phyloP scores from a whole-genome alignment of 2,113 vertebrate species.

The Tretioscincus oriximinensis region DNA sequence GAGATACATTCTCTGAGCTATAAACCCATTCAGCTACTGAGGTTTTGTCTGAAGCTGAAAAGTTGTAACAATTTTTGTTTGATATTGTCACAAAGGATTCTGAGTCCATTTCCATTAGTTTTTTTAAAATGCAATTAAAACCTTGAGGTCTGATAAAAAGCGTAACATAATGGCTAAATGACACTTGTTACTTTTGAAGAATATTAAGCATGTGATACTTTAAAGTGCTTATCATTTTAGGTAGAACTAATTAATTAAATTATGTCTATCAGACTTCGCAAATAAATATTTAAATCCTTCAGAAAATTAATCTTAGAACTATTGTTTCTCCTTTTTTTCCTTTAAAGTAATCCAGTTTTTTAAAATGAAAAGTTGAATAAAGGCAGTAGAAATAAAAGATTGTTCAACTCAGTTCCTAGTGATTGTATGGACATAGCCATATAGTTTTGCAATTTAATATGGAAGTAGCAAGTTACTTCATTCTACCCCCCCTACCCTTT shows the following conservation, averaged over 20 bases:
- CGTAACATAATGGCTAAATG: constrained; percentile 4
- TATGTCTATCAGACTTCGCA: not conserved
- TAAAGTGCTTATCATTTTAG: constrained; percentile 21
- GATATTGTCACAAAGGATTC: constrained; percentile 11
- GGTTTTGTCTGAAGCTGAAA: not conserved
- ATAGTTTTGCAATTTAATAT: too few relatives aligned
- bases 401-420: too few relatives aligned
- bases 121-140: constrained; percentile 39
- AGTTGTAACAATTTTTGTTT: constrained; percentile 13
- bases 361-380: too few relatives aligned
- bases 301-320: not conserved
- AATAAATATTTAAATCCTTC: not conserved
- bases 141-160: constrained; percentile 37
- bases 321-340: too few relatives aligned
- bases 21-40: not conserved
- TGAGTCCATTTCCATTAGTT: constrained; percentile 12
- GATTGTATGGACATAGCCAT: too few relatives aligned
- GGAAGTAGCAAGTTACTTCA: too few relatives aligned
- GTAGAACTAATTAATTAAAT: constrained; percentile 34
- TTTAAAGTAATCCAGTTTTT: too few relatives aligned
- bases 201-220: not conserved
- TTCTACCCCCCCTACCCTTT: too few relatives aligned
- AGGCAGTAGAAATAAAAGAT: too few relatives aligned
- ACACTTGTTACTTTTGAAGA: constrained; percentile 29
- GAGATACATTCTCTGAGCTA: not conserved